Evolutionary conservation across 1,140 invertebrate species (phyloP).

Genomic region (Pseudomyrmex sp.): DNA sequence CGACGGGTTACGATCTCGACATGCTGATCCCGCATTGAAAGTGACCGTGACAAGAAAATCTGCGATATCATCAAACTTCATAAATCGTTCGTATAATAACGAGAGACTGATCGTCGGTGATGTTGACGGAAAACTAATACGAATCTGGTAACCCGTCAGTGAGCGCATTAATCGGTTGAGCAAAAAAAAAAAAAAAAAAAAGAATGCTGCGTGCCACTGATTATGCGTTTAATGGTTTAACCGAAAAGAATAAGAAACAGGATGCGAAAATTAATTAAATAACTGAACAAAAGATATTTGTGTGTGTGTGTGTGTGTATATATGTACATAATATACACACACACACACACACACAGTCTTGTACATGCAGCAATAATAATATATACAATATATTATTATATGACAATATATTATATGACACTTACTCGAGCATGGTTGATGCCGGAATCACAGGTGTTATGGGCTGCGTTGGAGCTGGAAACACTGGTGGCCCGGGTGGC

Average conservation of each 20-base stretch:
- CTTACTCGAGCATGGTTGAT: constrained; percentile 81
- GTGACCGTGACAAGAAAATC: background rate
- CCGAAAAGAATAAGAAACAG: background rate
- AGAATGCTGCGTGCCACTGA: background rate
- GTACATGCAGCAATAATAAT: background rate
- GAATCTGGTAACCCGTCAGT: constrained; percentile 18
- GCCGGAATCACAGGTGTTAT: constrained; percentile 77
- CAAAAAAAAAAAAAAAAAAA: background rate
- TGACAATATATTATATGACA: background rate
- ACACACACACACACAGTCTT: background rate
- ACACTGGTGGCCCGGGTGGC: constrained; percentile 84
- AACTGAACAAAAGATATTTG: constrained; percentile 50
- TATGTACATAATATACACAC: no score
- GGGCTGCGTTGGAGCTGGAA: constrained; percentile 81
- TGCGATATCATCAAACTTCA: background rate
- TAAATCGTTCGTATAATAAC: constrained; percentile 17
- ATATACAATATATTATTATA: no score
- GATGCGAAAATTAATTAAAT: constrained; percentile 34
- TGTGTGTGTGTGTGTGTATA: no score
- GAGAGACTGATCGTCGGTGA: background rate
- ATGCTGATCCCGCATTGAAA: background rate
- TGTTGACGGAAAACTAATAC: constrained; percentile 2
- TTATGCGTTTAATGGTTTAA: constrained; percentile 14
- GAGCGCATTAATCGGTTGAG: constrained; percentile 16
- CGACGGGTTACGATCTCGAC: constrained; percentile 41